phyloP scores from a whole-genome alignment of 2,113 vertebrate species.

The Microtus ochrogaster region DNA sequence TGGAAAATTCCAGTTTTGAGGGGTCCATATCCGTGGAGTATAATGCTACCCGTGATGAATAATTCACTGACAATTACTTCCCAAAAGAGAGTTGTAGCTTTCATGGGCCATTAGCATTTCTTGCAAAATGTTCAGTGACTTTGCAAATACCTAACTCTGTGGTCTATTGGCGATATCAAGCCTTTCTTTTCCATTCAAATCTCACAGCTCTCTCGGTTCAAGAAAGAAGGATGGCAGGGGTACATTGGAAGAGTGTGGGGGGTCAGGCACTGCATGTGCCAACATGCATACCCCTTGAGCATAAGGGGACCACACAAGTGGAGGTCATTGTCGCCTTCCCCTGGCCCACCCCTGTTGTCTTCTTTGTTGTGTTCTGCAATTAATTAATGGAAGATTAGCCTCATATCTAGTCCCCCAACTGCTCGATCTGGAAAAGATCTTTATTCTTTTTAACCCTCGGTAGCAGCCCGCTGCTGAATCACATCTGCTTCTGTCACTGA shows the following conservation, averaged over 20 bases:
- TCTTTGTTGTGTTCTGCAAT: neutral
- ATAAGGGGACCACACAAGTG: too few relatives aligned
- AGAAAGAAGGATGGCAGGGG: neutral
- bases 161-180: neutral
- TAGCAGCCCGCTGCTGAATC: neutral
- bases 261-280: neutral
- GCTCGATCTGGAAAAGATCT: neutral
- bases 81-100: constrained; percentile 48
- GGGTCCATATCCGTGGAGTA: neutral
- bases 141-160: constrained; percentile 14
- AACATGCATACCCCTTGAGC: neutral
- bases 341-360: neutral
- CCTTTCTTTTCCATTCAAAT: constrained; percentile 2
- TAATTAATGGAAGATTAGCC: constrained; percentile 1
- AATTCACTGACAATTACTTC: constrained; percentile 36
- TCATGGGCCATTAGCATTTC: constrained; percentile 10
- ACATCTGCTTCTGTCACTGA: neutral
- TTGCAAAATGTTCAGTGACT: constrained; percentile 23
- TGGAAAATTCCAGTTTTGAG: constrained; percentile 64
- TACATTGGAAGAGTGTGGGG: neutral
- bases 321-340: neutral
- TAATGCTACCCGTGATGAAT: neutral
- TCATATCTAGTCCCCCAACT: neutral
- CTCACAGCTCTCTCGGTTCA: neutral
- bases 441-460: neutral